Base-by-base conservation (phyloP, 2,797 vertebrate genomes). In the Naso thynnoides region DNA sequence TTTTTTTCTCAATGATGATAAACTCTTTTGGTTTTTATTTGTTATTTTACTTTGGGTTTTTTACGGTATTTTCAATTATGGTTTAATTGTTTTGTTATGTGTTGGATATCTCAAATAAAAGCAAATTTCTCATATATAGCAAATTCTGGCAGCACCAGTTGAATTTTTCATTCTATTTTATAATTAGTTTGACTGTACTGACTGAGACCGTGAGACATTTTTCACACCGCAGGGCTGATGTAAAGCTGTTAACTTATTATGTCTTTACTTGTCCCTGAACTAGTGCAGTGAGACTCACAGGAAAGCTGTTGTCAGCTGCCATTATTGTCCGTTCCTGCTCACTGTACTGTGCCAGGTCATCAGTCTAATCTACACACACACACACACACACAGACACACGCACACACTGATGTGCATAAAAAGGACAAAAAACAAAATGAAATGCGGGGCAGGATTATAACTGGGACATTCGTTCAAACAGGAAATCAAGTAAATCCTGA, bases 281-380 rank as follows among this genome's bases (percentile, higher is more conserved):
- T 87, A 91, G 90, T 88, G 84, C 84, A 68, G 76, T 86, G 86
- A 86, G 84, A 76, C 53, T 57, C 44, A 64, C 58, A 64, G 76
- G 49, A 77, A 75, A 71, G 77, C 79, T 68, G 33, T 45, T 55
- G 71, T 77, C 76, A 78, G 83, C 77, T 78, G 82, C 73, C 59
- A 47, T 78, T 71, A 69, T 70, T 63, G 44, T 49, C 39, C 76
- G 68, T 82, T 29, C 29, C 63, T 48, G 59, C 36, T 16, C 50
- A 39, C 58, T 33, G 36, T 4, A 52, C 73, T 74, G n/a, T 36
- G 36, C 18, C 21, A 38, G 8, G 56, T 77, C 62, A 53, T 72
- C 62, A 81, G 63, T 77, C 42, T 76, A 83, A 89, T 84, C 74
- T 76, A 79, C 27, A 42, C 55, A 50, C 24, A 58, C 23, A 53